Conservation (phyloP, 2,888 invertebrate genomes). For the Linnaemya vulpina region DNA sequence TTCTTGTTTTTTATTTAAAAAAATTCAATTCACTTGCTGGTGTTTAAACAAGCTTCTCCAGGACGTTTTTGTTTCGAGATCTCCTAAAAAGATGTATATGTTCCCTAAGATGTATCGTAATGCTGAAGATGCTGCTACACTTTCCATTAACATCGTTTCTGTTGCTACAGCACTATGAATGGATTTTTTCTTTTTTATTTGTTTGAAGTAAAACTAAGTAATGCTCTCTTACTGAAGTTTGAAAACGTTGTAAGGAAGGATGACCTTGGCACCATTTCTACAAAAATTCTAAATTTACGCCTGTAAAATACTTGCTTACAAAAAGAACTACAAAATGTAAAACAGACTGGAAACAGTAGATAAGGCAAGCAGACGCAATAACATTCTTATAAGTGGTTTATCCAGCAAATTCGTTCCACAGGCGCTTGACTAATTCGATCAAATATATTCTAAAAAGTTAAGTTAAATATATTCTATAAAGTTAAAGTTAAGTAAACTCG, state of each 20-base stretch:
- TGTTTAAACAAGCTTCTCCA: constrained; percentile 11
- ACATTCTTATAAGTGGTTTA: constrained; percentile 7
- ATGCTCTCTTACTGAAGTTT: neutral
- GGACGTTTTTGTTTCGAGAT: neutral
- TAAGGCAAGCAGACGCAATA: constrained; percentile 12
- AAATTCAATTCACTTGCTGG: too few species aligned
- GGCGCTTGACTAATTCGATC: too few species aligned
- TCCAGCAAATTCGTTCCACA: neutral
- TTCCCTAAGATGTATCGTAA: neutral
- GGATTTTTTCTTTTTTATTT: neutral
- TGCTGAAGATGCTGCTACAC: too few species aligned
- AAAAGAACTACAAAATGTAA: constrained; percentile 19
- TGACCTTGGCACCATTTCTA: neutral
- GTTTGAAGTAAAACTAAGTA: constrained; percentile 9
- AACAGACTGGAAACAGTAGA: constrained; percentile 5
- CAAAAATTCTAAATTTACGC: constrained; percentile 6
- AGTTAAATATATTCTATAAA: too few species aligned
- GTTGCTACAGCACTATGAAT: too few species aligned
- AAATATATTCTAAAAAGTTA: too few species aligned
- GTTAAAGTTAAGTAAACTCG: too few species aligned
- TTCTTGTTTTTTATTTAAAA: too few species aligned
- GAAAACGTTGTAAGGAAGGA: neutral
- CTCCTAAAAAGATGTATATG: too few species aligned
- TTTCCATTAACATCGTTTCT: too few species aligned
- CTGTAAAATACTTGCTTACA: constrained; percentile 1